A percentile compares a stretch with the other conserved stretches of the same genome.
Evolutionary conservation across 2,797 vertebrate genomes (phyloP).

Genomic region (Schizopygopsis malacanthus): DNA sequence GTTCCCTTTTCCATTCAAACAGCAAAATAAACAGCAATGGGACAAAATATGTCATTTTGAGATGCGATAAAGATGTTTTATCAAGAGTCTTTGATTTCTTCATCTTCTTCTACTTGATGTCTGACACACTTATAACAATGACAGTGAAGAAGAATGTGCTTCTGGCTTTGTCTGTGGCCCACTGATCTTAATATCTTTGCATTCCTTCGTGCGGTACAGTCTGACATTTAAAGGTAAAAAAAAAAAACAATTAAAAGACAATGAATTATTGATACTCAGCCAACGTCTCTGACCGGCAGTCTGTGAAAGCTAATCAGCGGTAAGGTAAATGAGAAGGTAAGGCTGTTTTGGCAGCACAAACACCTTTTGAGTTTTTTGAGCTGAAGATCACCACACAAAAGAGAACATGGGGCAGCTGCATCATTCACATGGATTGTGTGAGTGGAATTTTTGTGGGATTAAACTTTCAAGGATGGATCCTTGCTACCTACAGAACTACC

Average conservation of each 20-base stretch:
- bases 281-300: slow-evolving; percentile 61
- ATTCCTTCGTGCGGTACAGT: slow-evolving; percentile 47
- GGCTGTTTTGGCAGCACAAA: background rate
- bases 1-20: slow-evolving; percentile 67
- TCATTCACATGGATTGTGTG: background rate
- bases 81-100: slow-evolving; percentile 65
- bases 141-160: slow-evolving; percentile 5
- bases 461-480: background rate
- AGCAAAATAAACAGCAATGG: slow-evolving; percentile 61
- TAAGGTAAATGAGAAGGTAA: slow-evolving; percentile 27
- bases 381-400: slow-evolving; percentile 8
- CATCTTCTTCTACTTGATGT: slow-evolving; percentile 32
- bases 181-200: slow-evolving; percentile 52
- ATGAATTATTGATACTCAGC: slow-evolving; percentile 64
- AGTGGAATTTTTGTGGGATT: background rate
- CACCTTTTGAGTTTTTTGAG: background rate
- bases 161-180: background rate
- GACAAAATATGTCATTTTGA: slow-evolving; percentile 65
- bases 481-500: background rate
- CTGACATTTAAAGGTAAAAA: slow-evolving; percentile 67
- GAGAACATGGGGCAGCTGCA: background rate
- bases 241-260: slow-evolving; percentile 62
- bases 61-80: slow-evolving; percentile 65
- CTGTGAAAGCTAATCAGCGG: slow-evolving; percentile 56
- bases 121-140: background rate